phyloP scores from a whole-genome alignment of 2,888 invertebrate species.

The Corythucha ciliata region DNA sequence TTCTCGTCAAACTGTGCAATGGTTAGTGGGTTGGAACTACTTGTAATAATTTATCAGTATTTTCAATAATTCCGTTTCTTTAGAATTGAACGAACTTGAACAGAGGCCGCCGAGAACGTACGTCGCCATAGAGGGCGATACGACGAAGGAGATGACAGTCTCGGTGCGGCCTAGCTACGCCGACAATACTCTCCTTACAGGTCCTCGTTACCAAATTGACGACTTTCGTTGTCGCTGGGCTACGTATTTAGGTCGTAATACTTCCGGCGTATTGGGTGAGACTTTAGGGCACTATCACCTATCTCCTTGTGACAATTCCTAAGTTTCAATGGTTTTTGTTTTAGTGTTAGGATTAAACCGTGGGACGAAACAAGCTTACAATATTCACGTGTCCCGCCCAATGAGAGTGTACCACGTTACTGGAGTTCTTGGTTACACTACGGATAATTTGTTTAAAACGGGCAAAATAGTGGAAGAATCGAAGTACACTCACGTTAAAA shows the following conservation, averaged over 20 bases:
- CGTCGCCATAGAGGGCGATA: constrained; percentile 55
- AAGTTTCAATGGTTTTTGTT: constrained; percentile 34
- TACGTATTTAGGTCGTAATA: constrained; percentile 52
- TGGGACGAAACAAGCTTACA: constrained; percentile 50
- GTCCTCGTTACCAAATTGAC: constrained; percentile 59
- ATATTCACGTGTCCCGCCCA: constrained; percentile 52
- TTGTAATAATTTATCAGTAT: neutral
- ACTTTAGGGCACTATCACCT: neutral
- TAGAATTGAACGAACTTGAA: constrained; percentile 64
- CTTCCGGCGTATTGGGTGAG: constrained; percentile 67
- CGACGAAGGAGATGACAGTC: constrained; percentile 50
- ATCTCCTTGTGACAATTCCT: neutral
- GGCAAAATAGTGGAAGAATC: constrained; percentile 62
- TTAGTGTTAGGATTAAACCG: constrained; percentile 64
- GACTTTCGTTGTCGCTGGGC: constrained; percentile 57
- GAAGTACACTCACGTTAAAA: constrained; percentile 59
- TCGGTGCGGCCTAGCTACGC: constrained; percentile 57
- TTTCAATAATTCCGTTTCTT: constrained; percentile 29
- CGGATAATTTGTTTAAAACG: constrained; percentile 60
- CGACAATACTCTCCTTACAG: constrained; percentile 64
- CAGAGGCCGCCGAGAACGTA: constrained; percentile 51
- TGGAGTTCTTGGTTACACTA: constrained; percentile 66
- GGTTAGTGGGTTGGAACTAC: constrained; percentile 14
- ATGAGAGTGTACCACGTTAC: constrained; percentile 63
- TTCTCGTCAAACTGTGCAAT: constrained; percentile 24